These are phyloP conservation scores for Conistra vaccinii DNA, from an alignment of 2,888 invertebrate genomes.

Conservation along the genomic window DNA sequence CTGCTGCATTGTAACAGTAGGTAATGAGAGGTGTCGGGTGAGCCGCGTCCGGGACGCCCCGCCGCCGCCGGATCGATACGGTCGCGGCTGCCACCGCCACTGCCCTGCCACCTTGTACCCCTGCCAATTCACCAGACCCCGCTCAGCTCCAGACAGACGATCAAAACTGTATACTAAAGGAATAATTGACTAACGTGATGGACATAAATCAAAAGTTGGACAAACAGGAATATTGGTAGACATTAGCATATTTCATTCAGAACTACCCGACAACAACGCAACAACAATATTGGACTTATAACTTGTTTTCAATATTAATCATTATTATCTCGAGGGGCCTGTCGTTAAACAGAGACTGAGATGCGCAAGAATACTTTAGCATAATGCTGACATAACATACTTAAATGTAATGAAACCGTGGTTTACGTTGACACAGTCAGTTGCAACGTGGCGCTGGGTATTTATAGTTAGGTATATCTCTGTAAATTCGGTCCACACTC, in stretches of 20 bases:
- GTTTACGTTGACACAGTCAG: slow-evolving; percentile 44
- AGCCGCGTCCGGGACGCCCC: slow-evolving; percentile 71
- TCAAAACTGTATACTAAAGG: slow-evolving; percentile 45
- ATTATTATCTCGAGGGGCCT: slow-evolving; percentile 28
- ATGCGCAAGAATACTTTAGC: slow-evolving; percentile 29
- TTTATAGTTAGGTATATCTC: slow-evolving; percentile 50
- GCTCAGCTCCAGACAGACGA: slow-evolving; percentile 67
- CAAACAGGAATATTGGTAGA: not conserved
- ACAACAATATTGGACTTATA: slow-evolving; percentile 9
- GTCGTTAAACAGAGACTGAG: slow-evolving; percentile 19
- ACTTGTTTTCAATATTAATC: slow-evolving; percentile 38
- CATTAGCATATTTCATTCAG: slow-evolving; percentile 11
- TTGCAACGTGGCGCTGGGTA: slow-evolving; percentile 44
- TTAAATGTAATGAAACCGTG: slow-evolving; percentile 40
- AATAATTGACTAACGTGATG: not conserved
- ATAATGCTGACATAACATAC: slow-evolving; percentile 40
- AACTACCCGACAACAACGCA: slow-evolving; percentile 9
- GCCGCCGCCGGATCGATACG: slow-evolving; percentile 75
- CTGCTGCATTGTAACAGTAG: slow-evolving; percentile 66
- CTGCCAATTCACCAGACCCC: slow-evolving; percentile 76
- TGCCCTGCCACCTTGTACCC: slow-evolving; percentile 77
- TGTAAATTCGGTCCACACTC: slow-evolving; percentile 56
- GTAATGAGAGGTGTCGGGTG: slow-evolving; percentile 77
- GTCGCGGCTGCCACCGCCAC: slow-evolving; percentile 71
- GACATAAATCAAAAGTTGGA: not conserved